Evolutionary conservation across 64 coral and sea anemone species (phyloP).

Genomic region (Montipora cactus): DNA sequence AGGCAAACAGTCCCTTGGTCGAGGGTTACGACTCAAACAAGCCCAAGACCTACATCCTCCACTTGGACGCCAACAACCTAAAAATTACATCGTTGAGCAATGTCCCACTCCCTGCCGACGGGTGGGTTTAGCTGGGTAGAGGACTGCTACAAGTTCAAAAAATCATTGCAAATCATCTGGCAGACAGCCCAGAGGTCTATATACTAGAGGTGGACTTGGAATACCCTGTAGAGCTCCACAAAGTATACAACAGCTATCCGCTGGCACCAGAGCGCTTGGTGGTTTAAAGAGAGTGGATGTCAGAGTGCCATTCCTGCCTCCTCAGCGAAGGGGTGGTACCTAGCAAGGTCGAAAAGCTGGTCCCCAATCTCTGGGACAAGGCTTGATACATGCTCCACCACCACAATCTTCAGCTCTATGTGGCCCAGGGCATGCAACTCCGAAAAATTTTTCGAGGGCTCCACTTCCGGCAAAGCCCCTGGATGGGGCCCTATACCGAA

Average conservation of each 20-base stretch:
- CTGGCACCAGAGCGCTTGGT: not conserved
- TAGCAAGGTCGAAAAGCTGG: not conserved
- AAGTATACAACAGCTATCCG: not conserved
- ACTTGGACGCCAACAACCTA: conserved; percentile 7
- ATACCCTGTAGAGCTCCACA: not conserved
- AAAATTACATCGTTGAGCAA: not conserved
- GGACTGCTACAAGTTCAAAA: no score
- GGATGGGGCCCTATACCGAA: no score
- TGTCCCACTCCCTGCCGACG: not conserved
- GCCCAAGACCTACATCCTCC: not conserved
- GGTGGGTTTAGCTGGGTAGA: not conserved
- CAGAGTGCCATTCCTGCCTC: no score
- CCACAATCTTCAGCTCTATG: no score
- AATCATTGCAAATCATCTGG: not conserved
- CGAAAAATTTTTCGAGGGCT: no score
- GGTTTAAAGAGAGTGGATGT: not conserved
- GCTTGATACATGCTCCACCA: no score
- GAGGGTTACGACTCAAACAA: not conserved
- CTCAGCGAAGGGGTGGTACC: no score
- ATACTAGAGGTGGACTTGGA: not conserved
- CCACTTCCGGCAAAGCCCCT: no score
- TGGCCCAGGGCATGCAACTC: no score
- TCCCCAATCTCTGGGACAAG: no score
- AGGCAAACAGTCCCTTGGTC: not conserved
- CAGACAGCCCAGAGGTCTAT: not conserved